phyloP scores from a whole-genome alignment of 2,797 vertebrate genomes.

The Rhynchotus rufescens region DNA sequence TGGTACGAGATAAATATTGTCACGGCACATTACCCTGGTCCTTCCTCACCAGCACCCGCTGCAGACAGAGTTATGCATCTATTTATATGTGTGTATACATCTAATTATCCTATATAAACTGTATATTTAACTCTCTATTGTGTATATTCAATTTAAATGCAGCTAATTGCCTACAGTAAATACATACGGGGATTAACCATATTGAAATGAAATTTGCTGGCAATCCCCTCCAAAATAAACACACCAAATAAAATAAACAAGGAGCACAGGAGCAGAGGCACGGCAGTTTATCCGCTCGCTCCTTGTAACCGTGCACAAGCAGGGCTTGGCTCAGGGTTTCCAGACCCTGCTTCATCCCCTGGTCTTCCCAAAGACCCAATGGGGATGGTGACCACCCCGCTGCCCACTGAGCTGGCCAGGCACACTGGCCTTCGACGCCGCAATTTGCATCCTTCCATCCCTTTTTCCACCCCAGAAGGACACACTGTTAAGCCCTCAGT shows the following conservation, averaged over 20 bases:
- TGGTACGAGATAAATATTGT: constrained; percentile 61
- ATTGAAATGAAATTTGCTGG: constrained; percentile 48
- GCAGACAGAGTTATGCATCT: constrained; percentile 67
- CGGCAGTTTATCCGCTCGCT: neutral
- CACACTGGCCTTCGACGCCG: constrained; percentile 21
- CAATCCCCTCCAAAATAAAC: constrained; percentile 48
- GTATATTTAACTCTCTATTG: constrained; percentile 35
- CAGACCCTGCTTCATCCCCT: neutral
- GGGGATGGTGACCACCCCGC: neutral
- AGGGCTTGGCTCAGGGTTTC: neutral
- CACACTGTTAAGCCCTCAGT: rapidly evolving
- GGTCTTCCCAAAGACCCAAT: neutral
- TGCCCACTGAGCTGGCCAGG: neutral
- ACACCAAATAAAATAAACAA: constrained; percentile 26
- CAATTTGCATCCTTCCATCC: neutral
- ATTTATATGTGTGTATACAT: constrained; percentile 57
- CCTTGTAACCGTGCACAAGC: rapidly evolving
- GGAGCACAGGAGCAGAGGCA: constrained; percentile 18
- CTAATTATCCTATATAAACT: constrained; percentile 61
- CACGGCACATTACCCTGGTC: constrained; percentile 60
- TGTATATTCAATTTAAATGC: constrained; percentile 27
- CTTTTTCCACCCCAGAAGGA: neutral
- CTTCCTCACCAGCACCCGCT: constrained; percentile 47
- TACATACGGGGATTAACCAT: constrained; percentile 30
- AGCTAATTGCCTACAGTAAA: constrained; percentile 64